phyloP scores from a whole-genome alignment of 2,888 invertebrate species.

The Tetragonisca angustula region DNA sequence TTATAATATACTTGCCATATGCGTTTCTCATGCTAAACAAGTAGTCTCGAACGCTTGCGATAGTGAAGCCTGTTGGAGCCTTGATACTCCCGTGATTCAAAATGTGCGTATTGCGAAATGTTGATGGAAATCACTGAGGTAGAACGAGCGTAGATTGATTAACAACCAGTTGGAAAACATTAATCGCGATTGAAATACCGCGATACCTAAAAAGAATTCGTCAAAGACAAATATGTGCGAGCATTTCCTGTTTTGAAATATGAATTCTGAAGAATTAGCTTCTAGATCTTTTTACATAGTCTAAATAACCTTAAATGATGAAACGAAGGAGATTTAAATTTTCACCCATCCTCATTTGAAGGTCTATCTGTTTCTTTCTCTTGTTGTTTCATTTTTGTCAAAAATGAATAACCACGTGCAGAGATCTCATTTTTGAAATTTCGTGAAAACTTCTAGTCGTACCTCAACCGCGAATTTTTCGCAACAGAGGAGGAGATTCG shows the following conservation, averaged over 20 bases:
- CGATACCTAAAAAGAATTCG: not conserved
- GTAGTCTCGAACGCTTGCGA: not conserved
- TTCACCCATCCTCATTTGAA: too few relatives aligned
- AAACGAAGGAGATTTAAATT: too few relatives aligned
- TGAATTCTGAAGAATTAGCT: not conserved
- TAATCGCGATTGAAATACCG: not conserved
- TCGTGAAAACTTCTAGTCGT: too few relatives aligned
- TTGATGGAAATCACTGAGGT: constrained; percentile 13
- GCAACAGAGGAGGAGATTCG: not conserved
- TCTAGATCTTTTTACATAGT: not conserved
- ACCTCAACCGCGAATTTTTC: not conserved
- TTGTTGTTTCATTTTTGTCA: not conserved
- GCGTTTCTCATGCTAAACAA: constrained; percentile 21
- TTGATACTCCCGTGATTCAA: not conserved
- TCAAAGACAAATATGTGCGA: not conserved
- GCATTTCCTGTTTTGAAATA: constrained; percentile 10
- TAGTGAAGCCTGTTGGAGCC: constrained; percentile 13
- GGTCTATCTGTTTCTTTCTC: too few relatives aligned
- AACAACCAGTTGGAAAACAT: constrained; percentile 22
- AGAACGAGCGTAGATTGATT: constrained; percentile 29
- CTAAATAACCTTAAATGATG: not conserved
- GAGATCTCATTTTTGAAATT: too few relatives aligned
- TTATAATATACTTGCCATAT: not conserved
- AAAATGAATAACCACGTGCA: too few relatives aligned
- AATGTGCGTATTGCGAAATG: constrained; percentile 28